phyloP scores from a whole-genome alignment of 2,797 vertebrate genomes.

The Enteromius mattozi region DNA sequence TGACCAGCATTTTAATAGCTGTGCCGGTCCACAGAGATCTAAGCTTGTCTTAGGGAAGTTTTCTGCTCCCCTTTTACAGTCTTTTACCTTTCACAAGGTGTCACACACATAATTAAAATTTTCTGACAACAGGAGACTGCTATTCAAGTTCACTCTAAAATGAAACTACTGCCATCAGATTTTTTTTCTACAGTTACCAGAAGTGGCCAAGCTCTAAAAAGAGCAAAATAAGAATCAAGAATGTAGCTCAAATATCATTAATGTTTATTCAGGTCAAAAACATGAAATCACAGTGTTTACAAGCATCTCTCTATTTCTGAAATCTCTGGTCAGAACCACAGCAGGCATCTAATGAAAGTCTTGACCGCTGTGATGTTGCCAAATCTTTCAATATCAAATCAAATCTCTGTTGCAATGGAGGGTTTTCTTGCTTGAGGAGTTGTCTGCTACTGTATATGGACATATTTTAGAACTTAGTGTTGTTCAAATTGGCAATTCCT shows the following conservation, averaged over 20 bases:
- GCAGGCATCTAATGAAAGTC: neutral
- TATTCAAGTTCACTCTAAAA: neutral
- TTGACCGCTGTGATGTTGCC: constrained; percentile 1
- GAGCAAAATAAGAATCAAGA: neutral
- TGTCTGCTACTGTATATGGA: neutral
- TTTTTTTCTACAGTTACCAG: neutral
- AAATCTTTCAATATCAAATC: neutral
- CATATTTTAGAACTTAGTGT: neutral
- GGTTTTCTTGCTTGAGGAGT: constrained; percentile 2
- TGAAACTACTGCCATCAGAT: neutral
- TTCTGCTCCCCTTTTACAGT: neutral
- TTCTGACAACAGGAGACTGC: neutral
- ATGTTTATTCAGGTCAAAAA: constrained; percentile 4
- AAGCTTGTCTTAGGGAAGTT: neutral
- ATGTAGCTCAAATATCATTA: neutral
- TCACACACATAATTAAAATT: neutral
- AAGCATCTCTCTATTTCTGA: neutral
- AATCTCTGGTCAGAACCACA: constrained; percentile 2
- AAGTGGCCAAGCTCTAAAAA: neutral
- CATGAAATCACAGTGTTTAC: neutral
- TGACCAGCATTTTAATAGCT: neutral
- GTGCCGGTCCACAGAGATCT: neutral
- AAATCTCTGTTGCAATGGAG: neutral
- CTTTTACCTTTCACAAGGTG: neutral
- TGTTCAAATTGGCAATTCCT: too few species aligned